Conservation (phyloP, 1,140 invertebrate species). For the Penaeus indicus region DNA sequence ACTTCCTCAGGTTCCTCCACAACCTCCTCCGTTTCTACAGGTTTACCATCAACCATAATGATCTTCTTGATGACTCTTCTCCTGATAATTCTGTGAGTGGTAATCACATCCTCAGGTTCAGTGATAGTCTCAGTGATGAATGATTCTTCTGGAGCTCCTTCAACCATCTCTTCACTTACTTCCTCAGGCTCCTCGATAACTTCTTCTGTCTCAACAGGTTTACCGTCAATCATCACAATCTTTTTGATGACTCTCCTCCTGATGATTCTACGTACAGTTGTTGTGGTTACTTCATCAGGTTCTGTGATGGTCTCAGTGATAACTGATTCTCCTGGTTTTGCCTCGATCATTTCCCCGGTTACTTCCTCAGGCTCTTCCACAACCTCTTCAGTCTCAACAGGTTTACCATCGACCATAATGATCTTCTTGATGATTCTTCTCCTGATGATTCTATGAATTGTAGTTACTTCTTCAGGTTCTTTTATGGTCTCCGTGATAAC, state of each 20-base stretch:
- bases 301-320: constrained; percentile 5
- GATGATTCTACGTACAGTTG: neutral
- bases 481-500: neutral
- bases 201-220: constrained; percentile 15
- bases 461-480: constrained; percentile 36
- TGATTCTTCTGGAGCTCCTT: neutral
- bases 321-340: too few relatives aligned
- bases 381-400: too few relatives aligned
- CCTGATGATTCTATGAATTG: neutral
- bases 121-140: neutral
- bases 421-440: too few relatives aligned
- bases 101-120: neutral
- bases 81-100: neutral
- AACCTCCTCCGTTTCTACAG: constrained; percentile 23
- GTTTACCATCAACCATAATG: constrained; percentile 38
- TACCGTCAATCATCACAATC: constrained; percentile 6
- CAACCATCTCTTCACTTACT: neutral
- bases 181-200: neutral
- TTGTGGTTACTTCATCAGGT: neutral
- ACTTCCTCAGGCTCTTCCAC: too few relatives aligned
- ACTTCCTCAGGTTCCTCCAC: constrained; percentile 9
- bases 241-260: neutral
- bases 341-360: too few relatives aligned
- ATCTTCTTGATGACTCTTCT: constrained; percentile 35
- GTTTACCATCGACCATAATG: too few relatives aligned